These are phyloP conservation scores for Lampris incognitus DNA, from an alignment of 2,113 vertebrate genomes.

Conservation along the genomic window DNA sequence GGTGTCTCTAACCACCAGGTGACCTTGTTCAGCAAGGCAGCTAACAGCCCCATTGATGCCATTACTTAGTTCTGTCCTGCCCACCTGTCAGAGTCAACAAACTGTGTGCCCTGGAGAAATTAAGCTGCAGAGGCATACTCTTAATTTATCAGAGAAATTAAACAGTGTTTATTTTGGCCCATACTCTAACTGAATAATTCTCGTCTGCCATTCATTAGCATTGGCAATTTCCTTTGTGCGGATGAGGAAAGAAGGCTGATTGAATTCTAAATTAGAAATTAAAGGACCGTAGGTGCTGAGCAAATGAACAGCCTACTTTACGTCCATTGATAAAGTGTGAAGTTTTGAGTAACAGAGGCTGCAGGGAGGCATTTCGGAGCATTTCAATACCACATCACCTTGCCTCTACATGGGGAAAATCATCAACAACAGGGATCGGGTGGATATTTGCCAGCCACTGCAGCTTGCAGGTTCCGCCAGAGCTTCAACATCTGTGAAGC, in stretches of 20 bases:
- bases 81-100: slow-evolving; percentile 16
- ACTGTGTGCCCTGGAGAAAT: slow-evolving; percentile 19
- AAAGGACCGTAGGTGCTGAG: slow-evolving; percentile 50
- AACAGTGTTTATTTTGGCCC: slow-evolving; percentile 72
- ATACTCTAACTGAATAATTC: slow-evolving; percentile 61
- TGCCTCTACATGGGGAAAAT: slow-evolving; percentile 3
- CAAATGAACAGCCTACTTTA: slow-evolving; percentile 52
- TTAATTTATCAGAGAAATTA: slow-evolving; percentile 70
- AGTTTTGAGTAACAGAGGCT: neutral
- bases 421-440: slow-evolving; percentile 8
- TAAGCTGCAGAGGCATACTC: slow-evolving; percentile 44
- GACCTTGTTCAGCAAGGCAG: neutral
- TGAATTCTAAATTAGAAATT: slow-evolving; percentile 75
- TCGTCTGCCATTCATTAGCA: slow-evolving; percentile 69
- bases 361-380: neutral
- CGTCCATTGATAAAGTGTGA: slow-evolving; percentile 31
- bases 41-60: neutral
- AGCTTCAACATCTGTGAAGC: too few species aligned
- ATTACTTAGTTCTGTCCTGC: slow-evolving; percentile 10
- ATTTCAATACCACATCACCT: neutral
- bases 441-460: slow-evolving; percentile 40
- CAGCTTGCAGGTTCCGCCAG: too few species aligned
- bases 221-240: slow-evolving; percentile 64
- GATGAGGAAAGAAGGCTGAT: slow-evolving; percentile 65
- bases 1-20: neutral